Conservation (phyloP, 2,797 vertebrate species). For the Myiotriccus ornatus region DNA sequence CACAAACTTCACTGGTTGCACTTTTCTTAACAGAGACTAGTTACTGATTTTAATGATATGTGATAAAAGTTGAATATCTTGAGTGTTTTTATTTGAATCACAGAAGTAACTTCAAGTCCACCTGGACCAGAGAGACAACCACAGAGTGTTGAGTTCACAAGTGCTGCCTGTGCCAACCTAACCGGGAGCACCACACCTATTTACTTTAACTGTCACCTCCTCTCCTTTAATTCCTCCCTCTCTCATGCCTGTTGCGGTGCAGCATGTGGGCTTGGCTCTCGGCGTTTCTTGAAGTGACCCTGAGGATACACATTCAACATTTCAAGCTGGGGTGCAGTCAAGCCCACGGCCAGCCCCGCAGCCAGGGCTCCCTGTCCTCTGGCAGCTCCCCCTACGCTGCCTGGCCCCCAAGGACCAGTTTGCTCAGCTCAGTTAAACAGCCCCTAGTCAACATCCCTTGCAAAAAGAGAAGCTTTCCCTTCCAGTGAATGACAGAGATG, state of each 20-base stretch:
- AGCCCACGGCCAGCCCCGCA: fast-evolving
- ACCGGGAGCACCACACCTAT: neutral
- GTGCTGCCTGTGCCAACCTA: neutral
- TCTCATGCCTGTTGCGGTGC: neutral
- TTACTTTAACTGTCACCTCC: neutral
- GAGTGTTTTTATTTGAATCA: neutral
- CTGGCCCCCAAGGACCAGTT: fast-evolving
- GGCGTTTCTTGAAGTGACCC: neutral
- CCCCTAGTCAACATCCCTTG: neutral
- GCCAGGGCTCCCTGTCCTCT: neutral
- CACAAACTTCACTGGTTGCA: neutral
- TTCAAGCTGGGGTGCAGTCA: neutral
- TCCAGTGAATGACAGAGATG: neutral
- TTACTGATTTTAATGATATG: neutral
- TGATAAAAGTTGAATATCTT: neutral
- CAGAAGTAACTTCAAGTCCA: neutral
- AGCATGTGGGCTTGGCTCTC: neutral
- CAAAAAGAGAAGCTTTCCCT: neutral
- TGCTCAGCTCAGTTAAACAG: conserved; percentile 11
- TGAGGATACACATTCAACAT: neutral
- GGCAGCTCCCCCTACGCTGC: fast-evolving
- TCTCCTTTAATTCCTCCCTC: too few species aligned
- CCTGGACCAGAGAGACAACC: neutral
- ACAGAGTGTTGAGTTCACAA: neutral
- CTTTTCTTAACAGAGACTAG: neutral